Evolutionary conservation across 2,797 vertebrate genomes (phyloP), one percentile per base, ranked within the genome.

Genomic region (Cyclopterus lumpus): DNA sequence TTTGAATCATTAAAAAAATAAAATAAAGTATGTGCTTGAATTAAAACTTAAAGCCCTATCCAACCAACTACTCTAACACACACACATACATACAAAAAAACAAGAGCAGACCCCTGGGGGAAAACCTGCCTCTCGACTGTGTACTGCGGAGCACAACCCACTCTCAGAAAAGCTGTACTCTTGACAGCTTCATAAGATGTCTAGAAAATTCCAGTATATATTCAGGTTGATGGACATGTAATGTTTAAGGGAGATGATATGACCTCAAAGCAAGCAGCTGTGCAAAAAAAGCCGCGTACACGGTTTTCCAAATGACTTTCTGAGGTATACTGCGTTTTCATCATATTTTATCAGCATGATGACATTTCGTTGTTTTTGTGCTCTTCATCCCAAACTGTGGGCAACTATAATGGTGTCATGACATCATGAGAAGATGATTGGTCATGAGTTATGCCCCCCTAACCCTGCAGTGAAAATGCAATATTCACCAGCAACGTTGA

Each of bases 211-310:
- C 74, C 67, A 73, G 82, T 75, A 71, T 36, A 62, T 71, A 85
- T 69, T 66, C 70, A 76, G 42, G 18, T 59, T 81, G 75, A 84
- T 72, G 73, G 83, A 84, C 72, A 83, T 83, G 79, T 87, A 85
- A 87, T 86, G 85, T 83, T 82, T 79, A 81, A 71, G 80, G 83
- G 84, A 88, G 75, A 80, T 42, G 66, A 77, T 84, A 60, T 59
- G 82, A 77, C 69, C 49, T 61, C 72, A 75, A 85, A 86, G 66
- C 79, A 83, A 80, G 80, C 48, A 74, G 73, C 77, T 42, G 54
- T 54, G 64, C 58, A 86, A 28, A 72, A 78, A 86, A 75, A 83
- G 71, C 72, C 57, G 28, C 30, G 53, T n/a, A 68, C 82, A 81
- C 55, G 67, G 36, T 69, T 83, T 78, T 79, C 86, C 81, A 76